Percentiles rank a stretch among this genome's conserved stretches.
Evolutionary conservation across 1,140 invertebrate species (phyloP).

Genomic region (Andricus grossulariae): DNA sequence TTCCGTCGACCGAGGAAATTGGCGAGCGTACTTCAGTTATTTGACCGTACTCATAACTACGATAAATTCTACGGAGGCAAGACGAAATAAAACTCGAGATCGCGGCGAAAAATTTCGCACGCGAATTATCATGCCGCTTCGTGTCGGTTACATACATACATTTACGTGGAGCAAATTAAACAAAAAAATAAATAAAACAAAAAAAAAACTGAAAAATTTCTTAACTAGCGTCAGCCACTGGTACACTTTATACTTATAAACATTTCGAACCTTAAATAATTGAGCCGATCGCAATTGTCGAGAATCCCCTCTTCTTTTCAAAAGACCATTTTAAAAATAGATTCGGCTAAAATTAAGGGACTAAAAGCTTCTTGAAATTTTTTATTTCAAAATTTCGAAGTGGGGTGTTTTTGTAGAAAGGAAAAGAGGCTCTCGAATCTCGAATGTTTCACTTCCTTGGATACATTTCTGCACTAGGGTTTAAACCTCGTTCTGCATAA

Average conservation of each 20-base stretch:
- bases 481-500: no score
- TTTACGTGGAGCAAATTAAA: conserved; percentile 45
- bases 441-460: conserved; percentile 46
- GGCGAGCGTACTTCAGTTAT: conserved; percentile 14
- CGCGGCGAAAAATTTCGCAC: conserved; percentile 43
- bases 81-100: conserved; percentile 63
- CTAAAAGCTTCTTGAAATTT: no score
- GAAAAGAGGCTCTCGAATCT: conserved; percentile 39
- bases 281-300: conserved; percentile 59
- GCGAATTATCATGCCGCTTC: conserved; percentile 52
- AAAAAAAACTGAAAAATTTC: conserved; percentile 53
- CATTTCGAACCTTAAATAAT: conserved; percentile 58
- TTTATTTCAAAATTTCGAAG: neutral
- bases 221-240: conserved; percentile 60
- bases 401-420: conserved; percentile 45
- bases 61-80: conserved; percentile 66
- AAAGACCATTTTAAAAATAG: no score
- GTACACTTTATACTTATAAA: conserved; percentile 52
- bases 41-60: conserved; percentile 28
- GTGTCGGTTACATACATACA: conserved; percentile 50
- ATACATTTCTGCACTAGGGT: neutral
- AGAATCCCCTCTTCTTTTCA: conserved; percentile 13
- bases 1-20: conserved; percentile 27
- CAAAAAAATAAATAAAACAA: conserved; percentile 50
- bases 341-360: no score